Conservation (phyloP, 2,113 vertebrate species). For the Plestiodon gilberti region DNA sequence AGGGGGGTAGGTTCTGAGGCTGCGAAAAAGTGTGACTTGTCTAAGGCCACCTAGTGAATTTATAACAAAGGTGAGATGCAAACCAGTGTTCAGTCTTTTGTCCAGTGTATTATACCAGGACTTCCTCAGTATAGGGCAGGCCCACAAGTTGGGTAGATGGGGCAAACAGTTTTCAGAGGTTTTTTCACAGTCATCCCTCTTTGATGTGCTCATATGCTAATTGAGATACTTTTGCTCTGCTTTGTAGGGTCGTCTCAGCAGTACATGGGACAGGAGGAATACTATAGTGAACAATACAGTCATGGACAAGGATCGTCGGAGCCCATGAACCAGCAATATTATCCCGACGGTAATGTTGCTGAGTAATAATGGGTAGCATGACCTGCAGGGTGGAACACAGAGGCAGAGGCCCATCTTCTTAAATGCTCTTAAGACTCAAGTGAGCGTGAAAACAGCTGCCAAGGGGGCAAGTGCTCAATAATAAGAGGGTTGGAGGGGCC, state of each 20-base stretch:
- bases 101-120: background rate
- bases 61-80: background rate
- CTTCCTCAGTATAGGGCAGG: background rate
- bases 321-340: slow-evolving; percentile 93
- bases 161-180: background rate
- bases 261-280: slow-evolving; percentile 95
- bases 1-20: no score
- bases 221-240: slow-evolving; percentile 18
- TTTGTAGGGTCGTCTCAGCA: slow-evolving; percentile 91
- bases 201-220: accelerated
- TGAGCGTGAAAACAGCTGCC: background rate
- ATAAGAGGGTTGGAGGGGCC: no score
- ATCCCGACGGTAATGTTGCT: slow-evolving; percentile 88
- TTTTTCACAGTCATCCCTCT: background rate
- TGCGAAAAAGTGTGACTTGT: no score
- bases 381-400: background rate
- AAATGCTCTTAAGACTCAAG: background rate
- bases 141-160: background rate
- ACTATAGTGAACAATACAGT: slow-evolving; percentile 94
- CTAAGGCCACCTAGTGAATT: background rate
- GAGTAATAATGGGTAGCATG: background rate
- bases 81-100: background rate
- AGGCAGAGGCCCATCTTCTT: background rate
- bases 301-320: slow-evolving; percentile 90
- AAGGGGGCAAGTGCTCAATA: background rate